Conservation (phyloP, 2,797 vertebrate species). For the Chanos chanos region DNA sequence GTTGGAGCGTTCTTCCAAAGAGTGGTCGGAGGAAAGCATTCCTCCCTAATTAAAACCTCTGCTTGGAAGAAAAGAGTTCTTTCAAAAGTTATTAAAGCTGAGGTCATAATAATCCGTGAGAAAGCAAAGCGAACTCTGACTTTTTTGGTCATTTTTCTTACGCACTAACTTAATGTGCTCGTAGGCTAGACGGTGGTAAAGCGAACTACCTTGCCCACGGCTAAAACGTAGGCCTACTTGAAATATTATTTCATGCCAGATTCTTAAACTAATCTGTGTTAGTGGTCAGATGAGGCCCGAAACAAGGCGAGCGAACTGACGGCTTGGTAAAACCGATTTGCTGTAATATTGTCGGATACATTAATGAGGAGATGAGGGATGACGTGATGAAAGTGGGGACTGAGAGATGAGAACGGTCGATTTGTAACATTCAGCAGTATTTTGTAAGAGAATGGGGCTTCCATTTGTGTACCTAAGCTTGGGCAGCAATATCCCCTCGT, state of each 20-base stretch:
- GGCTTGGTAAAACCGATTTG: conserved; percentile 23
- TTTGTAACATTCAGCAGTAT: conserved; percentile 51
- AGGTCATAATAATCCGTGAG: conserved; percentile 29
- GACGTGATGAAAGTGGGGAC: conserved; percentile 19
- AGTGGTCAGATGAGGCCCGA: no score
- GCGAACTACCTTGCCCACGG: no score
- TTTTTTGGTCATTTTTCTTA: conserved; percentile 1
- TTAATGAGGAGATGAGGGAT: conserved; percentile 41
- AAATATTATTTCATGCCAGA: no score
- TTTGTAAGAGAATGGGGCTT: conserved; percentile 28
- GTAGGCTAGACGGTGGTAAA: no score
- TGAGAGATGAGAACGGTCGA: no score
- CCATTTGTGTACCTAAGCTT: conserved; percentile 42
- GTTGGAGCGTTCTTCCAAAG: conserved; percentile 20
- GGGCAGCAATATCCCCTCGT: conserved; percentile 53
- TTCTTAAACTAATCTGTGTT: no score
- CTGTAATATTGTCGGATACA: conserved; percentile 33
- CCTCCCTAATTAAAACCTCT: conserved; percentile 43
- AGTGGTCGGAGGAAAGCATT: conserved; percentile 29
- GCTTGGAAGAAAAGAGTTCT: conserved; percentile 22
- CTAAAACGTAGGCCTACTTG: no score
- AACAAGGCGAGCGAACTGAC: no score
- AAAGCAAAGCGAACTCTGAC: neutral
- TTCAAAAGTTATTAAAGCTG: conserved; percentile 29
- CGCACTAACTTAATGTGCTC: neutral